Base-by-base conservation (phyloP, 2,797 vertebrate genomes). In the Salarias fasciatus region DNA sequence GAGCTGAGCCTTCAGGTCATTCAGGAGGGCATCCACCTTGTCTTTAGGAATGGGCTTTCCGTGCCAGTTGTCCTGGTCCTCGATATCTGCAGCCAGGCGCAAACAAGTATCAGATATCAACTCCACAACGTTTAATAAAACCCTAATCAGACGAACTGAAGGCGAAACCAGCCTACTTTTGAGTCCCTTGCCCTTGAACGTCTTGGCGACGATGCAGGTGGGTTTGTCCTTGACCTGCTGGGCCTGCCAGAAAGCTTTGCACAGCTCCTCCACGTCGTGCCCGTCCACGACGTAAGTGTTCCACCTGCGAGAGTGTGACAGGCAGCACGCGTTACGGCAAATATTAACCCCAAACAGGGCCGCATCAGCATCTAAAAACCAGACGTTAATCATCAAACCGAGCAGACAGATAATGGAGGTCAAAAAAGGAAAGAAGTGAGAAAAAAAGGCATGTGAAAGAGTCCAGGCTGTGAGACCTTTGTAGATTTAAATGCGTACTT, bases 161-260 rank as follows among this genome's bases (percentile, higher is more conserved):
- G 2, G 55, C 53, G 13, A 7, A 0, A 12, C 5, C 7, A 10
- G 59, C 83, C 56, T 79, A 96, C 95, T 91, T 90, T 93, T 88
- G 12, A 95, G 91, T 9, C 95, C 95, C 85, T 91, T 94, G 60
- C 95, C 94, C 79, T 95, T 97, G 55, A 93, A 93, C 0, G 95
- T 97, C 84, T 95, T 95, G 28, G 95, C 95, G 5, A 97, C 85
- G n/a, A 97, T 93, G 52, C 94, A 95, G 0, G 95, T 96, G 70
- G 95, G 96, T 77, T 93, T 95, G 45, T 60, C 91, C 74, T 94
- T 95, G 31, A 92, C 86, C 58, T 92, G 93, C 77, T 94, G 62
- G 40, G 94, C 94, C 62, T 93, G 90, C 93, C 93, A 94, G 56
- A 97, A 87, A 5, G 92, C 93, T 72, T 90, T 89, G 75, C 94